These are phyloP conservation scores for Notarius lentiginosus DNA, from an alignment of 2,113 vertebrate genomes.

Conservation along the genomic window DNA sequence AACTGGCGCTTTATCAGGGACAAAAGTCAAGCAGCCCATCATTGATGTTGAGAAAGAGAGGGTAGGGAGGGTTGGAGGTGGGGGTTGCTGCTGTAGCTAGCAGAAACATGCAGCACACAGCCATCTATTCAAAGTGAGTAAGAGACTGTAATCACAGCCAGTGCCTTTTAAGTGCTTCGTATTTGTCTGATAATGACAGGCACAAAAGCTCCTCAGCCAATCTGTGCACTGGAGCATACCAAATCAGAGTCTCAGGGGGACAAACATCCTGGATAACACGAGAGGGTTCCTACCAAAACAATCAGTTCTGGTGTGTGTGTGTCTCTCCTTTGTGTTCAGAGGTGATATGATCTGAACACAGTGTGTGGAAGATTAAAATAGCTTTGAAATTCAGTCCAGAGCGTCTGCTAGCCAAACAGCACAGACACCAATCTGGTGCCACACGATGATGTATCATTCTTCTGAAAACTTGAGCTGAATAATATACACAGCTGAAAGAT, in stretches of 20 bases:
- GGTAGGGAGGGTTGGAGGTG: background rate
- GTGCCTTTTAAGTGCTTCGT: conserved; percentile 48
- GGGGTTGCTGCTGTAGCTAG: conserved; percentile 20
- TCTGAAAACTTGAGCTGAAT: background rate
- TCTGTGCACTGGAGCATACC: background rate
- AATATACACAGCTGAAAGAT: background rate
- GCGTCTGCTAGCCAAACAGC: background rate
- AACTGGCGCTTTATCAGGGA: conserved; percentile 38
- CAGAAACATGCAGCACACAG: conserved; percentile 33
- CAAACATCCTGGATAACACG: conserved; percentile 7
- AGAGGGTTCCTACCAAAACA: background rate
- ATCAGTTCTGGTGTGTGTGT: background rate
- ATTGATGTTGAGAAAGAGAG: conserved; percentile 17
- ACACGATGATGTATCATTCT: conserved; percentile 11
- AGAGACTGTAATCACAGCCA: conserved; percentile 50
- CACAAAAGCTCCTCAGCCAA: conserved; percentile 40
- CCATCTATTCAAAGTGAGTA: conserved; percentile 47
- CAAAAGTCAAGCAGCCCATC: conserved; percentile 40
- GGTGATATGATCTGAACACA: background rate
- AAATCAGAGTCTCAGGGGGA: background rate
- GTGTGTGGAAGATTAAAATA: background rate
- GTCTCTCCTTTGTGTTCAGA: background rate
- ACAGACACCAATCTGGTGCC: background rate
- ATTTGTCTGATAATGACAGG: conserved; percentile 52
- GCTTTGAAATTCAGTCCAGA: conserved; percentile 1